Conservation (phyloP, 2,113 vertebrate genomes). For the Ondatra zibethicus region DNA sequence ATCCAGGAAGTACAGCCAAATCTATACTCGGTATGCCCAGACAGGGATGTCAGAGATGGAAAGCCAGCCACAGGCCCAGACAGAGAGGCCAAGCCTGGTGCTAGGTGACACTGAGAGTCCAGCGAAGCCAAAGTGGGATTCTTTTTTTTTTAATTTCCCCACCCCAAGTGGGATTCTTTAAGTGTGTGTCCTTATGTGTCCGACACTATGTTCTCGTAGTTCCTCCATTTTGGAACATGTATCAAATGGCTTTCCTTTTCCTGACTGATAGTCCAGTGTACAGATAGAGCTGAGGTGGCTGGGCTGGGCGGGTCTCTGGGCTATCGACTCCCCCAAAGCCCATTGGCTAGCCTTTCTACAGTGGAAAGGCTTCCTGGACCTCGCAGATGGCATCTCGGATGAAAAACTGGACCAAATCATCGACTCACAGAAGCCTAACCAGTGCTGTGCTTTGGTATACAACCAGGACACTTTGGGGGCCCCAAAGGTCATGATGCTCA, state of each 20-base stretch:
- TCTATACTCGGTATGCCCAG: conserved; percentile 89
- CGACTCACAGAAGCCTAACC: conserved; percentile 91
- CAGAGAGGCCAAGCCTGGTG: neutral
- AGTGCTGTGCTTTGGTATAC: conserved; percentile 95
- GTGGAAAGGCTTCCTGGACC: conserved; percentile 93
- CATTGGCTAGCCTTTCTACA: conserved; percentile 49
- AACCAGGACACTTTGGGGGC: conserved; percentile 90
- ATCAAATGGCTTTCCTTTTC: neutral
- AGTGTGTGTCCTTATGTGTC: neutral
- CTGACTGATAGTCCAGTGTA: neutral
- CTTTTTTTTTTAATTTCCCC: too few species aligned
- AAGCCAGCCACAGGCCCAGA: too few species aligned
- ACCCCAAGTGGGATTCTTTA: neutral
- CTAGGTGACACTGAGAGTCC: neutral
- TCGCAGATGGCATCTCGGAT: conserved; percentile 86
- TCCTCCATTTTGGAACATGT: too few species aligned
- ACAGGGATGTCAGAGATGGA: too few species aligned
- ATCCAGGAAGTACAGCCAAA: conserved; percentile 90
- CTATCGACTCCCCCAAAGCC: neutral
- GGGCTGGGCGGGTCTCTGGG: neutral
- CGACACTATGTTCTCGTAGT: too few species aligned
- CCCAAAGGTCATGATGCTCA: conserved; percentile 95
- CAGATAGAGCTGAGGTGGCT: neutral
- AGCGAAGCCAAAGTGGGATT: too few species aligned
- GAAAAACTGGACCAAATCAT: conserved; percentile 85